Conservation (phyloP, 1,140 invertebrate species). For the Drosophila ananassae region DNA sequence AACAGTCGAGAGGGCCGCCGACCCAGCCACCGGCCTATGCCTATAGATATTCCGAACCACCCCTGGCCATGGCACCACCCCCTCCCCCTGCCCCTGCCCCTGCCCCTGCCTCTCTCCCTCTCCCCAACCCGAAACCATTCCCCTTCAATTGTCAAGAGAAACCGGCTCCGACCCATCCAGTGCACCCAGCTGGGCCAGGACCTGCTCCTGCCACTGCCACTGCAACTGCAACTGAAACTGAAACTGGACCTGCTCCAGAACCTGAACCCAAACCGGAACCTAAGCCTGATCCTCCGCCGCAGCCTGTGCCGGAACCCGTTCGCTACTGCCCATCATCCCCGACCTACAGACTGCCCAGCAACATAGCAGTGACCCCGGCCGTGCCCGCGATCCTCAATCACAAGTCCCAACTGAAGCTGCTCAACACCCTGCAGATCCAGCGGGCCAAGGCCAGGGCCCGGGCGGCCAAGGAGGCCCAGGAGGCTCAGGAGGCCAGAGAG, state of each 20-base stretch:
- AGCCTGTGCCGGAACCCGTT: too few relatives aligned
- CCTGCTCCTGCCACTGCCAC: neutral
- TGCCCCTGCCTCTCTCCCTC: too few relatives aligned
- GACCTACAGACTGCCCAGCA: too few relatives aligned
- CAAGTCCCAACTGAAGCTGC: conserved; percentile 7
- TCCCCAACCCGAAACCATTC: neutral
- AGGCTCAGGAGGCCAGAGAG: neutral
- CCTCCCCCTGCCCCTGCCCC: too few relatives aligned
- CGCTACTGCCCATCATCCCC: neutral
- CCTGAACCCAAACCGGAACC: too few relatives aligned
- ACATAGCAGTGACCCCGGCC: too few relatives aligned
- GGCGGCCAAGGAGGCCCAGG: neutral
- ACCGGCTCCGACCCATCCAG: too few relatives aligned
- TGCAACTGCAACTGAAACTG: too few relatives aligned
- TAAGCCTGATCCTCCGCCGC: too few relatives aligned
- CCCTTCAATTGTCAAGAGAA: neutral
- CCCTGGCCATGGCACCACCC: conserved; percentile 1
- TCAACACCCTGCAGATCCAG: neutral
- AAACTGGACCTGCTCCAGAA: too few relatives aligned
- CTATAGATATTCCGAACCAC: neutral
- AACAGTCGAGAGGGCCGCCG: neutral
- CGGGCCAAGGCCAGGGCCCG: conserved; percentile 3
- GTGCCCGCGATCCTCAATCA: conserved; percentile 20
- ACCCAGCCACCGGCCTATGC: neutral
- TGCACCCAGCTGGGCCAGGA: neutral